Evolutionary conservation across 2,113 vertebrate genomes (phyloP).

Genomic region (rabbit (Oryctolagus cuniculus)): DNA sequence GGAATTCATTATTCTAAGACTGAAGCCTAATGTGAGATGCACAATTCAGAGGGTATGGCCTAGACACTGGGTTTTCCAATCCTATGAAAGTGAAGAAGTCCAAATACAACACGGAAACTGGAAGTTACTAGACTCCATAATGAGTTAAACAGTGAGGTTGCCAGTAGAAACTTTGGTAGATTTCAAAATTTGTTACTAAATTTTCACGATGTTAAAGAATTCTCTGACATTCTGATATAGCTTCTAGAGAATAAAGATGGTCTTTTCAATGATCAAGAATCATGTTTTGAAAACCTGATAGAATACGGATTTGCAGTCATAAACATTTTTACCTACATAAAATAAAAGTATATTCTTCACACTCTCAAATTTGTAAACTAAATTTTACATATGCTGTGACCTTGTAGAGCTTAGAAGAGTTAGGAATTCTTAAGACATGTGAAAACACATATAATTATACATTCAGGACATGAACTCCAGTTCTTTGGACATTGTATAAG

Average conservation of each 20-base stretch:
- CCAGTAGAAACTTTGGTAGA: neutral
- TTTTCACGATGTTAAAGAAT: neutral
- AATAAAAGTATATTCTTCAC: neutral
- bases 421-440: neutral
- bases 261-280: neutral
- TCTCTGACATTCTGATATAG: neutral
- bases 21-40: neutral
- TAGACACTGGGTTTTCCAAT: fast-evolving
- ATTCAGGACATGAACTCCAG: neutral
- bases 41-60: neutral
- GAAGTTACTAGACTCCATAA: neutral
- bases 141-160: neutral
- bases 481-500: neutral
- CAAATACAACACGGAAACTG: neutral
- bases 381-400: neutral
- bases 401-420: neutral
- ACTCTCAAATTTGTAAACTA: neutral
- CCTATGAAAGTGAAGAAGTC: neutral
- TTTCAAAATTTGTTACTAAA: neutral
- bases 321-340: neutral
- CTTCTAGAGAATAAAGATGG: neutral
- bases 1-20: neutral
- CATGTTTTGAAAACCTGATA: neutral
- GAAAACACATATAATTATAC: neutral
- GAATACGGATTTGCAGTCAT: neutral